Conservation (phyloP, 2,113 vertebrate genomes). For the Salvelinus fontinalis region DNA sequence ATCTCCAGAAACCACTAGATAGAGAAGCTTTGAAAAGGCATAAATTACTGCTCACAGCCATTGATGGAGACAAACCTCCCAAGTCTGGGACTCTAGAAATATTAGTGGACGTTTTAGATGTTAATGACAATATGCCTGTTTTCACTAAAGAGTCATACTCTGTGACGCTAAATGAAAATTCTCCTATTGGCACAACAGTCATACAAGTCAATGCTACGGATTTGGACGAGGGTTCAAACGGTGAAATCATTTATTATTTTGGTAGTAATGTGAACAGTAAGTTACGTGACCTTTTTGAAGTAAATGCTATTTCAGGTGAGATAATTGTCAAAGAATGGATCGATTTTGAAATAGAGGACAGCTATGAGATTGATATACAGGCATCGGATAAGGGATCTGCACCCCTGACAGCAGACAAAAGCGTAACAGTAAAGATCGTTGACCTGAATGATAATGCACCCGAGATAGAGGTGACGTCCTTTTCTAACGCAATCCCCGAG, state of each 20-base stretch:
- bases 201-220: slow-evolving; percentile 7
- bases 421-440: slow-evolving; percentile 1
- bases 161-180: slow-evolving; percentile 43
- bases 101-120: slow-evolving; percentile 47
- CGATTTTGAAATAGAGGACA: slow-evolving; percentile 18
- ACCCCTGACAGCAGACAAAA: background rate
- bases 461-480: slow-evolving; percentile 22
- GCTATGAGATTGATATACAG: slow-evolving; percentile 26
- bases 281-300: slow-evolving; percentile 8
- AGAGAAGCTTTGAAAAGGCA: no score
- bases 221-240: no score
- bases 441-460: slow-evolving; percentile 26
- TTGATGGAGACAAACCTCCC: slow-evolving; percentile 56
- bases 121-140: slow-evolving; percentile 54
- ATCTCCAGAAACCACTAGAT: no score
- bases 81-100: slow-evolving; percentile 46
- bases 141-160: slow-evolving; percentile 55
- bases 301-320: slow-evolving; percentile 10
- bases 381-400: slow-evolving; percentile 11
- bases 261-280: background rate
- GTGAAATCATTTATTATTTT: no score
- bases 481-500: slow-evolving; percentile 12
- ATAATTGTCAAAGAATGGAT: slow-evolving; percentile 19
- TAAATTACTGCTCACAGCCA: slow-evolving; percentile 30
- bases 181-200: background rate